Base-by-base conservation (phyloP, 2,113 vertebrate genomes). In the Triplophysa tibetana region DNA sequence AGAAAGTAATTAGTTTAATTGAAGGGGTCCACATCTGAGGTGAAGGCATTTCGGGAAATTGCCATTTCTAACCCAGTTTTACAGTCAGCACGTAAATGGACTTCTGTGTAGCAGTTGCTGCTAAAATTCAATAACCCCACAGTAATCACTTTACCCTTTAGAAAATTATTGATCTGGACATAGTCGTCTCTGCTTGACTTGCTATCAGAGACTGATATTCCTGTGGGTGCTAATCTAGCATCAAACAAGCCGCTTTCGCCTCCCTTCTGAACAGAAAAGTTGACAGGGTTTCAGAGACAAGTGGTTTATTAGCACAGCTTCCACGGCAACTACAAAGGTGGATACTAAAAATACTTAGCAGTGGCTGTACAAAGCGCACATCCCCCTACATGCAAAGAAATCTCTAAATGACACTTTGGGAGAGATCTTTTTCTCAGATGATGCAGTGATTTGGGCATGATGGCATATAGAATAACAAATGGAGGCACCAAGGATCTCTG, bases 1-100 rank as follows among this genome's bases (percentile, higher is more conserved):
- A 81, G 80, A 70, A 82, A 74, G 77, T 69, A 85, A 84, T 87
- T 85, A 85, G 56, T 75, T 82, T 83, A 84, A 86, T 83, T 78
- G 78, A 85, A 43, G 73, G 33, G 72, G 60, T 66, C 41, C 56
- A 73, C 62, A 69, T 83, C 79, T 70, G 73, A 23, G 75, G 75
- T 38, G 48, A 29, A 68, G 19, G 69, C 68, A 38, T 56, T 82
- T 73, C 75, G 82, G 67, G 64, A 77, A 54, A 33, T 64, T 75
- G 64, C 81, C 80, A 85, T 80, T 84, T 79, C 66, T 85, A 82
- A 84, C 70, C 69, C 21, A 68, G 61, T 83, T 82, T 80, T 82
- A 81, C 21, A 79, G 81, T 75, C 75, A 38, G 78, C 48, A 54
- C 60, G 76, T 77, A 84, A 83, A 86, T 82, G 66, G 73, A 83